Base-by-base conservation (phyloP, 2,888 invertebrate genomes). In the Chymomyza fuscimana region DNA sequence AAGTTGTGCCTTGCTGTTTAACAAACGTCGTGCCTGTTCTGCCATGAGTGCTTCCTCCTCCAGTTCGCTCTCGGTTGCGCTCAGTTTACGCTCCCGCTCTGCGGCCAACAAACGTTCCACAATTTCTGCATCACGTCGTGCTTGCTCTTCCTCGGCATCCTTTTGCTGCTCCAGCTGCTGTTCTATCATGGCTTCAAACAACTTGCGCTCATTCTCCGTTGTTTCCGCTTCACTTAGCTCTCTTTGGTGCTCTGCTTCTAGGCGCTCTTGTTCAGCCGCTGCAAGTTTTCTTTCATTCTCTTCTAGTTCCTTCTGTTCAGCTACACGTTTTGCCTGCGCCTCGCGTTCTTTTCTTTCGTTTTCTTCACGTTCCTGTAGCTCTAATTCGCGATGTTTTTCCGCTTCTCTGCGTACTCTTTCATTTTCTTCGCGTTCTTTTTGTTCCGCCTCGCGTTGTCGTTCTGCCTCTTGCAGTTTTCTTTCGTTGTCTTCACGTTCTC, bases 21-120 rank as follows among this genome's bases (percentile, higher is more conserved):
- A 72, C 52, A 78, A n/a, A 4, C 81, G 83, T 1, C 74, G 79
- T 0, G 74, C 65, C 12, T 86, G 77, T 25, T 77, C 73, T 25
- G 74, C 22, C 1, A 69, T 54, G 4, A 79, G 56, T 1, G 70
- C 86, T 12, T 89, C 86, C 25, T 81, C 89, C 15, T 87, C 82
- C 25, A 84, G 62, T 15, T 88, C 86, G 50, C 83, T 82, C 32
- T 86, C 88, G 0, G 85, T 84, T 40, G 73, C 86, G 50, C 88
- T 84, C 36, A 76, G 12, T 16, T 89, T 80, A 1, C 76, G 77
- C 16, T 77, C 82, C 0, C 87, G 79, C 59, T 88, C 89, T 0
- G 83, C 87, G 0, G 84, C 88, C 62, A 81, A 64, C 7, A 83
- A 60, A 1, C 84, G 77, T 29, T 88, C 75, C 16, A 78, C 79